These are phyloP conservation scores for Colius striatus DNA, from an alignment of 2,113 vertebrate species.

Conservation along the genomic window DNA sequence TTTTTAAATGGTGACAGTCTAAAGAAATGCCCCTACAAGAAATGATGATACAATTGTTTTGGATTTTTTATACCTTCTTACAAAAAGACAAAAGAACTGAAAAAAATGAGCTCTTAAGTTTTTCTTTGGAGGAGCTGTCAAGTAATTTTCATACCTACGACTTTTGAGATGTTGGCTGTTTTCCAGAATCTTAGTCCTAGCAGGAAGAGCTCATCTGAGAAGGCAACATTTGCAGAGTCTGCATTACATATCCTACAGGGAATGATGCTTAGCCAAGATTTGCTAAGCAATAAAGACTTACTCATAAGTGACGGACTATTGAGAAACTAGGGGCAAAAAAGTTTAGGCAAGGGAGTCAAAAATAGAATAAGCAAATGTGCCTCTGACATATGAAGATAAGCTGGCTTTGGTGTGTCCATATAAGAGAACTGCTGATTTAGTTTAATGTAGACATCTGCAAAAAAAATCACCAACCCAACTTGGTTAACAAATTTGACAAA, in stretches of 20 bases:
- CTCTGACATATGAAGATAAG: not conserved
- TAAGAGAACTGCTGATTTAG: not conserved
- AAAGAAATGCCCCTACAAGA: not conserved
- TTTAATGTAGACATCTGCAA: not conserved
- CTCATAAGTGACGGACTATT: not conserved
- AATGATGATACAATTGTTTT: not conserved
- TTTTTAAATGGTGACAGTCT: not conserved
- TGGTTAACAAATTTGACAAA: not conserved
- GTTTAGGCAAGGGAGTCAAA: not conserved
- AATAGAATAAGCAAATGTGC: not conserved
- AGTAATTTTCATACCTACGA: not conserved
- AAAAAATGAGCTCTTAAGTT: not conserved
- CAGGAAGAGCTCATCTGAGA: not conserved
- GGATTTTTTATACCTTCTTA: not conserved
- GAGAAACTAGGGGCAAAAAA: not conserved
- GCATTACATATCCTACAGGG: not conserved
- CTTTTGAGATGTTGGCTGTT: not conserved
- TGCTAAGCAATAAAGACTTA: not conserved
- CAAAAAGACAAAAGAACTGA: not conserved
- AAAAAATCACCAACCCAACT: not conserved
- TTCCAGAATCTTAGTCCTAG: not conserved
- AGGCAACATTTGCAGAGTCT: not conserved
- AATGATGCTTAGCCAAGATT: not conserved
- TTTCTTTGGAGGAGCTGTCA: not conserved
- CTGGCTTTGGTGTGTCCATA: not conserved